Conservation (phyloP, 1,140 invertebrate species). For the Neotoxoptera formosana region DNA sequence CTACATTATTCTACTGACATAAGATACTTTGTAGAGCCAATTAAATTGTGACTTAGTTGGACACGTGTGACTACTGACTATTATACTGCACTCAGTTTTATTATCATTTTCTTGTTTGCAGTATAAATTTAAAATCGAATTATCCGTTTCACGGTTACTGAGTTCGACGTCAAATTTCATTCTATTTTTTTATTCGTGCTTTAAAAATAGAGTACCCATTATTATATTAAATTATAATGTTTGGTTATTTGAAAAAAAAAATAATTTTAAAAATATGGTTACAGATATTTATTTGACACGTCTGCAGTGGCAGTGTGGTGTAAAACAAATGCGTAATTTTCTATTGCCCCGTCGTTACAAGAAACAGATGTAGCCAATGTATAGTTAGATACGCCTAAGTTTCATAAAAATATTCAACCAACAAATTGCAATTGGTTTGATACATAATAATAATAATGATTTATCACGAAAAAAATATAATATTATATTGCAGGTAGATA, state of each 20-base stretch:
- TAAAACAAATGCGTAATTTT: background rate
- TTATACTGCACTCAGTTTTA: background rate
- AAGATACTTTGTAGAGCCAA: background rate
- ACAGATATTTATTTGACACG: background rate
- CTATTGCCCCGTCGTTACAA: background rate
- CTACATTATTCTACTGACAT: background rate
- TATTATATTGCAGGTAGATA: background rate
- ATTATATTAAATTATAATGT: background rate
- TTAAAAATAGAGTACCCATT: background rate
- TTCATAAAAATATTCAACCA: background rate
- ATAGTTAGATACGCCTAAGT: background rate
- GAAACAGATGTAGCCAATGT: slow-evolving; percentile 5
- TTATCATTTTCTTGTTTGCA: background rate
- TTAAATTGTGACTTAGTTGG: background rate
- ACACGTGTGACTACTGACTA: background rate
- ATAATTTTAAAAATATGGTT: slow-evolving; percentile 3
- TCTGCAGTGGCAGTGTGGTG: background rate
- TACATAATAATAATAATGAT: background rate
- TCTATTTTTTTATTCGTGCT: background rate
- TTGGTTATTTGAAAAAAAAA: background rate
- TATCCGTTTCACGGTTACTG: slow-evolving; percentile 8
- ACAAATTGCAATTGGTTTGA: background rate
- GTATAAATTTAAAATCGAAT: background rate
- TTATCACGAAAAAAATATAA: background rate
- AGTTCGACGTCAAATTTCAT: background rate